These are phyloP conservation scores for Schizaphis graminum DNA, from an alignment of 2,888 invertebrate genomes.

Conservation along the genomic window DNA sequence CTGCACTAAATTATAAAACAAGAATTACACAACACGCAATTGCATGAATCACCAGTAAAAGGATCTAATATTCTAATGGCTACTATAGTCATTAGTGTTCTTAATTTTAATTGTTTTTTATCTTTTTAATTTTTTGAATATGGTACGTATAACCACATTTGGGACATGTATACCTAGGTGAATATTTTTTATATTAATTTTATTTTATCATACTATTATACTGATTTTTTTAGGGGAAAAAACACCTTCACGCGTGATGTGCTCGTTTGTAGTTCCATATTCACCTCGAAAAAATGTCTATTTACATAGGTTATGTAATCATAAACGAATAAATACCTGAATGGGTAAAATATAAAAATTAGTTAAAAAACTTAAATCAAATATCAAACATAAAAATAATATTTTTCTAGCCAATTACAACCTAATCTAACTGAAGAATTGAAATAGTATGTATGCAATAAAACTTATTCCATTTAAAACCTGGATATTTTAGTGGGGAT, in stretches of 20 bases:
- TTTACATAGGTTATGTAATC: background rate
- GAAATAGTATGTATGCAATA: background rate
- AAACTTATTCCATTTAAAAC: background rate
- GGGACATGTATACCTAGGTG: background rate
- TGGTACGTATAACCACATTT: background rate
- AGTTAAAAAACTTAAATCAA: background rate
- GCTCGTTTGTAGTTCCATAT: background rate
- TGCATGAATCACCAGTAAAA: background rate
- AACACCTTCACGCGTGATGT: background rate
- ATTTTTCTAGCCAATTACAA: background rate
- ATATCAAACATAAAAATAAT: background rate
- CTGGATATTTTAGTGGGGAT: background rate
- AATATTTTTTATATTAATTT: no score
- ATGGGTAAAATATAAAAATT: background rate
- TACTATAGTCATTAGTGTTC: background rate
- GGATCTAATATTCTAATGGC: no score
- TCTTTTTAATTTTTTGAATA: no score
- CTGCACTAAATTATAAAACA: background rate
- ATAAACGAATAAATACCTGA: background rate
- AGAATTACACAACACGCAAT: background rate
- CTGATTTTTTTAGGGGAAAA: no score
- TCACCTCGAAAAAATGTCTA: background rate
- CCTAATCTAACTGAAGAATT: background rate
- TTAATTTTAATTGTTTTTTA: background rate
- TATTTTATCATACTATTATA: no score